Evolutionary conservation across 2,888 invertebrate genomes (phyloP).

Genomic region (Mimas tiliae): DNA sequence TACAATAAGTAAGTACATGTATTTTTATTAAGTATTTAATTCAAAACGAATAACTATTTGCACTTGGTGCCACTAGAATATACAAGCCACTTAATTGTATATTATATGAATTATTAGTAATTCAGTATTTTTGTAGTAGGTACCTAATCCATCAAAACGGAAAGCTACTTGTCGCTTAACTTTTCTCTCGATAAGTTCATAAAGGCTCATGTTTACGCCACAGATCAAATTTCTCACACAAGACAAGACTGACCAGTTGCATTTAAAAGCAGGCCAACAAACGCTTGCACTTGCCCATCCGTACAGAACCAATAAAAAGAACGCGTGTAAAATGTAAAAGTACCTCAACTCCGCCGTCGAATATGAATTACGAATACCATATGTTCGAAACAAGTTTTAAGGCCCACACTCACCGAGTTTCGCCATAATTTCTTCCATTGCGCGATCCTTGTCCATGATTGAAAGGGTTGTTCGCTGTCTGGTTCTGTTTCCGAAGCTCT

Average conservation of each 20-base stretch:
- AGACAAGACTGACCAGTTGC: constrained; percentile 50
- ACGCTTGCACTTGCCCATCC: constrained; percentile 39
- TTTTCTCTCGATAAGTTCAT: constrained; percentile 40
- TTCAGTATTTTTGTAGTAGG: constrained; percentile 5
- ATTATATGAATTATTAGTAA: background rate
- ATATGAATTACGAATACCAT: constrained; percentile 45
- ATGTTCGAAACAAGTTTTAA: constrained; percentile 50
- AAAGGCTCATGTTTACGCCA: constrained; percentile 45
- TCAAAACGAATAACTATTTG: too few relatives aligned
- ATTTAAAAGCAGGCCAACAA: constrained; percentile 50
- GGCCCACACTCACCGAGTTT: constrained; percentile 83
- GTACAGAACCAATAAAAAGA: constrained; percentile 38
- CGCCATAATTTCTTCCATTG: constrained; percentile 87
- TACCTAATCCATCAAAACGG: constrained; percentile 45
- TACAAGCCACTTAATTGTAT: background rate
- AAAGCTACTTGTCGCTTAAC: constrained; percentile 43
- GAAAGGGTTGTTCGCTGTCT: constrained; percentile 35
- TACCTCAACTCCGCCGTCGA: constrained; percentile 35
- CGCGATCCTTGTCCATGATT: constrained; percentile 86
- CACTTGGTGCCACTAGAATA: too few relatives aligned
- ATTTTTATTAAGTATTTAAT: constrained; percentile 14
- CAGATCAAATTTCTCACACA: constrained; percentile 45
- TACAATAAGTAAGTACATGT: too few relatives aligned
- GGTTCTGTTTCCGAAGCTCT: constrained; percentile 52
- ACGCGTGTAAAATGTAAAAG: constrained; percentile 49